Evolutionary conservation across 1,140 invertebrate species (phyloP).

Genomic region (Drosophila hydei): DNA sequence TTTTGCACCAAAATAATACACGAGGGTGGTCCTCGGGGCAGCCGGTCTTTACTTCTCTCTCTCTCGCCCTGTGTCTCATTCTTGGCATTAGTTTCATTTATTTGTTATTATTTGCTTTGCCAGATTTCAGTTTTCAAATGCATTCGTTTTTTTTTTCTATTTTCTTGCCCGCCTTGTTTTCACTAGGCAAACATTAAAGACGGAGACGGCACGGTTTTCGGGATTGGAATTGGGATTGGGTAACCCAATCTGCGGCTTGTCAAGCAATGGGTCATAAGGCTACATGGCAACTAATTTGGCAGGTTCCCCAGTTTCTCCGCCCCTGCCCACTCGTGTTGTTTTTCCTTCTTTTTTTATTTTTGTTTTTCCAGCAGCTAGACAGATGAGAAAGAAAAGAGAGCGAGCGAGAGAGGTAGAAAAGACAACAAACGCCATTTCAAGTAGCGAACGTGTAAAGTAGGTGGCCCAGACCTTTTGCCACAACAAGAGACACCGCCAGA

Average conservation of each 20-base stretch:
- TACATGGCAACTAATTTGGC: conserved; percentile 75
- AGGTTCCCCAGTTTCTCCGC: conserved; percentile 25
- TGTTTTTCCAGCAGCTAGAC: conserved; percentile 64
- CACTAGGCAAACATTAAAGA: conserved; percentile 59
- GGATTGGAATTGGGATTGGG: conserved; percentile 43
- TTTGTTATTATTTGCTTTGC: conserved; percentile 77
- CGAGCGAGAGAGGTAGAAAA: conserved; percentile 33
- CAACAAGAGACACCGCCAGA: conserved; percentile 41
- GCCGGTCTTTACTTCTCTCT: conserved; percentile 5
- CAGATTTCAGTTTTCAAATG: conserved; percentile 73
- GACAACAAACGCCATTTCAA: conserved; percentile 81
- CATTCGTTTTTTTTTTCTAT: conserved; percentile 31
- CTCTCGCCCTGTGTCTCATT: not conserved
- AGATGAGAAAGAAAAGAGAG: not conserved
- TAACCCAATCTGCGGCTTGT: conserved; percentile 77
- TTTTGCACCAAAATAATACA: conserved; percentile 36
- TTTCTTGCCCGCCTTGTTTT: conserved; percentile 25
- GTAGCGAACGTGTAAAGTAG: conserved; percentile 80
- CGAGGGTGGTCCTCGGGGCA: conserved; percentile 61
- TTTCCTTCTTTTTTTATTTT: conserved; percentile 26
- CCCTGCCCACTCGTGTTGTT: not conserved
- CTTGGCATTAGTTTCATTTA: conserved; percentile 69
- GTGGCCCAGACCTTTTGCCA: conserved; percentile 75
- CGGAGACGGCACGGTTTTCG: conserved; percentile 43
- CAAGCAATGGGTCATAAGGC: conserved; percentile 69